Conservation (phyloP, 2,888 invertebrate species). For the Dicyrtomina minuta region DNA sequence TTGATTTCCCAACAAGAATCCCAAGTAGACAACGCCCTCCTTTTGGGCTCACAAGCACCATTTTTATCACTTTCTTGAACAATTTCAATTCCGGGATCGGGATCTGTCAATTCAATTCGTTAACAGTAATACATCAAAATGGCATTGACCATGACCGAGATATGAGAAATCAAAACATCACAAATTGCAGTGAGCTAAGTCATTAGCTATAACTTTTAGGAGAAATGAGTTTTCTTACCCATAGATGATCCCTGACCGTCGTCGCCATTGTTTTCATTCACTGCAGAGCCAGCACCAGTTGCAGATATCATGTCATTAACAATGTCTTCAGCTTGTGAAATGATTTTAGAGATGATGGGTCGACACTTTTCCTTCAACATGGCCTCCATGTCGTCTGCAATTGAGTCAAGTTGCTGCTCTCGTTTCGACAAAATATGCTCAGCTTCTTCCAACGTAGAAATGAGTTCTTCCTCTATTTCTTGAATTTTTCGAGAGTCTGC, state of each 20-base stretch:
- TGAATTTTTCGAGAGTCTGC: constrained; percentile 6
- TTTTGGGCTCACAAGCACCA: background rate
- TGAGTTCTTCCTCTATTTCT: constrained; percentile 19
- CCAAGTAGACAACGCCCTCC: constrained; percentile 1
- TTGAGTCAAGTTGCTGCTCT: background rate
- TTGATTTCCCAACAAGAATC: constrained; percentile 16
- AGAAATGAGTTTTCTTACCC: no score
- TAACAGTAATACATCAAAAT: no score
- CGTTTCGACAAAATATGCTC: background rate
- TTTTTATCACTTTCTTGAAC: background rate
- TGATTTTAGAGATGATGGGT: constrained; percentile 4
- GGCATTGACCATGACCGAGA: no score
- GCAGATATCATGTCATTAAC: constrained; percentile 10
- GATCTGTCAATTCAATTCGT: background rate
- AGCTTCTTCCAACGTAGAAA: constrained; percentile 16
- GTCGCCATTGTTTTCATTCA: background rate
- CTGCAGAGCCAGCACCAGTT: background rate
- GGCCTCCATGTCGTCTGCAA: background rate
- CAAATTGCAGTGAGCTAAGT: no score
- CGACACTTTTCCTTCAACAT: constrained; percentile 12
- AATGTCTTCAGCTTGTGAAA: constrained; percentile 16
- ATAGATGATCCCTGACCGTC: no score
- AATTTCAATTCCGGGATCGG: background rate
- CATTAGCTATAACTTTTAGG: no score
- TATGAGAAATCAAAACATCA: no score